Conservation (phyloP, 2,113 vertebrate species). For the Procavia capensis region DNA sequence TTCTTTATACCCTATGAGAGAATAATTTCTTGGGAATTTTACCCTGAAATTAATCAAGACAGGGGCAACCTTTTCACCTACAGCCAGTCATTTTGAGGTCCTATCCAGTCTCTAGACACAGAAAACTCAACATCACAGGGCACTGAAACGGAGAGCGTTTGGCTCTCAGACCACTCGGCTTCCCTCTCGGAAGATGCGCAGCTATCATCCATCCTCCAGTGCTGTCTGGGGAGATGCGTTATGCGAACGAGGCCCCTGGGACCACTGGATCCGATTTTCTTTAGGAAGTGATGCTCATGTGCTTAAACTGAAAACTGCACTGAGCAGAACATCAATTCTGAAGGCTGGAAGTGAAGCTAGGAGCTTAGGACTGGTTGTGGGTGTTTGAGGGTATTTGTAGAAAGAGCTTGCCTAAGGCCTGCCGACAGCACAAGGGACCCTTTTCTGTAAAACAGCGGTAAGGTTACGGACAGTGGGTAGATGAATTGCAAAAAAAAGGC, state of each 20-base stretch:
- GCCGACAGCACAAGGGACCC: neutral
- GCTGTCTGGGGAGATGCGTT: neutral
- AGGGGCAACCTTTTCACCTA: neutral
- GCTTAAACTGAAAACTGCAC: slow-evolving; percentile 5
- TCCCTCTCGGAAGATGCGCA: neutral
- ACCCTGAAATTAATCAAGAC: neutral
- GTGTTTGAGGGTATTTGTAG: neutral
- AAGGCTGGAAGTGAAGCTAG: neutral
- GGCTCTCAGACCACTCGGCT: neutral
- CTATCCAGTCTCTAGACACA: neutral
- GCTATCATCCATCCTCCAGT: neutral
- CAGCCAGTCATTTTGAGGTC: slow-evolving; percentile 22
- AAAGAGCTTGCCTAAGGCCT: neutral
- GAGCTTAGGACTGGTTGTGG: neutral
- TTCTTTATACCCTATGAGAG: neutral
- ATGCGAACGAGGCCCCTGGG: neutral
- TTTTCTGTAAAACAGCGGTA: neutral
- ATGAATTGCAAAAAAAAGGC: neutral
- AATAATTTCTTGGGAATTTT: slow-evolving; percentile 1
- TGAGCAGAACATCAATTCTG: slow-evolving; percentile 6
- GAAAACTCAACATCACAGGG: neutral
- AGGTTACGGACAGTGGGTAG: neutral
- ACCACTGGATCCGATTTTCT: slow-evolving; percentile 36
- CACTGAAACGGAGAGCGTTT: neutral
- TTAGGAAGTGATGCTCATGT: slow-evolving; percentile 1